Evolutionary conservation across 2,888 invertebrate species (phyloP).

Genomic region (Serrognathus titanus): DNA sequence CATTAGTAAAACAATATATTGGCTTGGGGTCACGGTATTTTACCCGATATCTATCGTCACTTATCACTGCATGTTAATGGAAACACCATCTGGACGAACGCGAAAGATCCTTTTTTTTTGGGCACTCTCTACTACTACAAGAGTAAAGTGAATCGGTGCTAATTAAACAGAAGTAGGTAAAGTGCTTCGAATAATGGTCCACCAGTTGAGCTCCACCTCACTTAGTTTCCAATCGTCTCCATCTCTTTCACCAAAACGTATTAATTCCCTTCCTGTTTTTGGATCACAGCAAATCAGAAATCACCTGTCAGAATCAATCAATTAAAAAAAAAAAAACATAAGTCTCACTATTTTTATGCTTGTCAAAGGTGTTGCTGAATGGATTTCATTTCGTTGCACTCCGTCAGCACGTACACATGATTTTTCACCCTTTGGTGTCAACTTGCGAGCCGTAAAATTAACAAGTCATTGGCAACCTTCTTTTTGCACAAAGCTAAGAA

Average conservation of each 20-base stretch:
- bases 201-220: too few relatives aligned
- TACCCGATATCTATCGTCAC: neutral
- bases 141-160: too few relatives aligned
- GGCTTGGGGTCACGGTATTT: constrained; percentile 4
- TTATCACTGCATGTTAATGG: neutral
- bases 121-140: too few relatives aligned
- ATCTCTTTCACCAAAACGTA: too few relatives aligned
- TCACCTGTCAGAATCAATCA: too few relatives aligned
- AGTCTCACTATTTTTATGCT: constrained; percentile 1
- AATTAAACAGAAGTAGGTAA: too few relatives aligned
- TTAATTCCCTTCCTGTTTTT: too few relatives aligned
- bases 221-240: too few relatives aligned
- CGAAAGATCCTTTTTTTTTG: too few relatives aligned
- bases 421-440: constrained; percentile 8
- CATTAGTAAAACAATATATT: constrained; percentile 34
- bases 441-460: constrained; percentile 15
- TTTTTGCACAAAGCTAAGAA: constrained; percentile 14
- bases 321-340: neutral
- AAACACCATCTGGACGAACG: too few relatives aligned
- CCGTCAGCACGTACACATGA: constrained; percentile 1
- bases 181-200: too few relatives aligned
- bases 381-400: constrained; percentile 1
- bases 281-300: too few relatives aligned
- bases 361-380: constrained; percentile 5
- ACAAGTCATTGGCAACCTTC: constrained; percentile 14